These are phyloP conservation scores for Athripsodes cinereus DNA, from an alignment of 2,888 invertebrate species.

Conservation along the genomic window DNA sequence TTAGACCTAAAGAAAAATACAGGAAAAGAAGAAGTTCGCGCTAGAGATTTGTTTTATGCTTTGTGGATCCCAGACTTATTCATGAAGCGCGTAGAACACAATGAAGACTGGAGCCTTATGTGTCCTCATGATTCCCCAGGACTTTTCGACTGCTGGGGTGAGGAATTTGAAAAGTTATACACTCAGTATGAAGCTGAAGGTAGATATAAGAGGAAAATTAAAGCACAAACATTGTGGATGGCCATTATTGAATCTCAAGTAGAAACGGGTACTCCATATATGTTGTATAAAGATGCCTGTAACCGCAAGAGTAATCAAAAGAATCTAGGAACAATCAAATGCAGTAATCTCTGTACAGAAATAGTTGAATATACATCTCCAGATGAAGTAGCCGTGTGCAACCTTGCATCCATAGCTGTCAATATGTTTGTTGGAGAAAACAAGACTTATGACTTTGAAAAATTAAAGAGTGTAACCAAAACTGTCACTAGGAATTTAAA, in stretches of 20 bases:
- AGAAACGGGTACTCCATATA: constrained; percentile 97
- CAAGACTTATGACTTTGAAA: constrained; percentile 79
- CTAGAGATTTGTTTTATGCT: constrained; percentile 93
- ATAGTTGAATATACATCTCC: constrained; percentile 89
- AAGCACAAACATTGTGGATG: constrained; percentile 88
- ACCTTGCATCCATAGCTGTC: constrained; percentile 93
- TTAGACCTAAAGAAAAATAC: constrained; percentile 93
- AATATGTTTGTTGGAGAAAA: constrained; percentile 85
- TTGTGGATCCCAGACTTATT: constrained; percentile 98
- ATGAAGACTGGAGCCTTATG: constrained; percentile 92
- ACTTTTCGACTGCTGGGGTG: constrained; percentile 88
- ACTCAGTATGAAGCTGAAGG: constrained; percentile 78
- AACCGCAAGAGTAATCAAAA: constrained; percentile 97
- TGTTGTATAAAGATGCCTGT: constrained; percentile 94
- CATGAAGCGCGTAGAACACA: constrained; percentile 86
- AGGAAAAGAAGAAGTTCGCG: constrained; percentile 89
- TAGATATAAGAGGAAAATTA: constrained; percentile 59
- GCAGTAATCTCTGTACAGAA: constrained; percentile 97
- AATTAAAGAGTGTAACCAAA: constrained; percentile 82
- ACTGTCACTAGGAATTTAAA: constrained; percentile 87
- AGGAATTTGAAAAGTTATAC: constrained; percentile 88
- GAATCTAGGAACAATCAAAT: constrained; percentile 96
- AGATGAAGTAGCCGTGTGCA: constrained; percentile 96
- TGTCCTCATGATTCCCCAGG: constrained; percentile 93
- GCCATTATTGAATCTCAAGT: constrained; percentile 92